Evolutionary conservation across 2,888 invertebrate genomes (phyloP).

Genomic region (Exocentrus adspersus): DNA sequence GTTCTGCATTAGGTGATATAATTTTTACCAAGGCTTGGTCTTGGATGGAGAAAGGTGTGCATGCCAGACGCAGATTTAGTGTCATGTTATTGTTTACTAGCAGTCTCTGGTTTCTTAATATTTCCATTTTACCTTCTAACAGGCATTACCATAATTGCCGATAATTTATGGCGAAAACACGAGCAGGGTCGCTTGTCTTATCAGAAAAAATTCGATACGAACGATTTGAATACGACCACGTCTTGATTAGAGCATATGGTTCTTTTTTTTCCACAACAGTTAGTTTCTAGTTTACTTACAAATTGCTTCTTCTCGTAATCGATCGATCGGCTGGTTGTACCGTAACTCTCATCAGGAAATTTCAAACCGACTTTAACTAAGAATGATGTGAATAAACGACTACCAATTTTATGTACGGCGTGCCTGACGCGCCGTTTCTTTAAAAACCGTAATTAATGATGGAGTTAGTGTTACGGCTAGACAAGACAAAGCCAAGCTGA

Average conservation of each 20-base stretch:
- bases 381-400: conserved; percentile 5
- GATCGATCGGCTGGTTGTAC: conserved; percentile 9
- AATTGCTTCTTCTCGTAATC: too few relatives aligned
- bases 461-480: conserved; percentile 11
- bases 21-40: not conserved
- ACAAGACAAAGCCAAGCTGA: not conserved
- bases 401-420: conserved; percentile 9
- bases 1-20: too few relatives aligned
- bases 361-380: conserved; percentile 13
- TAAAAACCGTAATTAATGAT: conserved; percentile 24
- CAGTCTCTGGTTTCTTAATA: conserved; percentile 11
- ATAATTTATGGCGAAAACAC: conserved; percentile 13
- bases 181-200: conserved; percentile 14
- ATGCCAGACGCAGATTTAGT: conserved; percentile 9
- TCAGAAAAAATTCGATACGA: not conserved
- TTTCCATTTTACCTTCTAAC: conserved; percentile 11
- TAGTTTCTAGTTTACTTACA: too few relatives aligned
- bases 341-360: conserved; percentile 15
- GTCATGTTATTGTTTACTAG: conserved; percentile 18
- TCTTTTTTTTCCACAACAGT: too few relatives aligned
- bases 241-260: too few relatives aligned
- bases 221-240: not conserved
- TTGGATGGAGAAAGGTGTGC: conserved; percentile 2
- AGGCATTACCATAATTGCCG: conserved; percentile 21
- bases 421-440: conserved; percentile 5